A percentile compares a stretch with the other conserved stretches of the same genome.
Conservation (phyloP, 2,113 vertebrate species). For the Sceloporus undulatus region DNA sequence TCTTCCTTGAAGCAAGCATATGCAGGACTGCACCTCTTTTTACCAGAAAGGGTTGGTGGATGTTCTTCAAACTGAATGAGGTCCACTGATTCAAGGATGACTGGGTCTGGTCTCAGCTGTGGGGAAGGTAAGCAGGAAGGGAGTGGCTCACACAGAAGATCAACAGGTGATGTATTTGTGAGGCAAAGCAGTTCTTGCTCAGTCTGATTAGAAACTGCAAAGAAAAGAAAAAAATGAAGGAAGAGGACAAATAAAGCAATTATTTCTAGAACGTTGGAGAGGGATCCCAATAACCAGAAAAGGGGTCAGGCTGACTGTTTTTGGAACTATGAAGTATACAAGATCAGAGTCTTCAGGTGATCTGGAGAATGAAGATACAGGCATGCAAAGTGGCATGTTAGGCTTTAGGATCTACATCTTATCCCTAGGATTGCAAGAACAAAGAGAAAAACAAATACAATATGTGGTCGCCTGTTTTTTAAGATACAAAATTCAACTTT, state of each 20-base stretch:
- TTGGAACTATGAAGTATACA: too few relatives aligned
- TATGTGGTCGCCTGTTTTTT: too few relatives aligned
- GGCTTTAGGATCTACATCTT: too few relatives aligned
- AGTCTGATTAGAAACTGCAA: constrained; percentile 72
- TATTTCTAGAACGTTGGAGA: not conserved
- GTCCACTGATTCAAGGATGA: constrained; percentile 83
- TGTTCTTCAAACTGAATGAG: constrained; percentile 94
- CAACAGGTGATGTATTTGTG: constrained; percentile 82
- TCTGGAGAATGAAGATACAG: too few relatives aligned
- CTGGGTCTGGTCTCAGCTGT: constrained; percentile 91
- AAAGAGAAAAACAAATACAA: too few relatives aligned
- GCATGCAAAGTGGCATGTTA: too few relatives aligned
- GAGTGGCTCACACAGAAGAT: constrained; percentile 94
- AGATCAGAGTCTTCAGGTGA: too few relatives aligned
- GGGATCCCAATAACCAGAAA: too few relatives aligned
- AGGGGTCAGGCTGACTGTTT: too few relatives aligned
- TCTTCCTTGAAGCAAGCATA: too few relatives aligned
- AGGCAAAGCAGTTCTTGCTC: constrained; percentile 89
- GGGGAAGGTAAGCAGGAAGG: constrained; percentile 95
- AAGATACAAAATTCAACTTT: too few relatives aligned
- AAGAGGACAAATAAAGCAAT: not conserved
- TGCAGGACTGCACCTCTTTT: not conserved
- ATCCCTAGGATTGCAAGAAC: too few relatives aligned
- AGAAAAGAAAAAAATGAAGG: not conserved
- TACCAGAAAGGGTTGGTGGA: constrained; percentile 71